phyloP scores from a whole-genome alignment of 2,797 vertebrate species.

The Diplodus sargus region DNA sequence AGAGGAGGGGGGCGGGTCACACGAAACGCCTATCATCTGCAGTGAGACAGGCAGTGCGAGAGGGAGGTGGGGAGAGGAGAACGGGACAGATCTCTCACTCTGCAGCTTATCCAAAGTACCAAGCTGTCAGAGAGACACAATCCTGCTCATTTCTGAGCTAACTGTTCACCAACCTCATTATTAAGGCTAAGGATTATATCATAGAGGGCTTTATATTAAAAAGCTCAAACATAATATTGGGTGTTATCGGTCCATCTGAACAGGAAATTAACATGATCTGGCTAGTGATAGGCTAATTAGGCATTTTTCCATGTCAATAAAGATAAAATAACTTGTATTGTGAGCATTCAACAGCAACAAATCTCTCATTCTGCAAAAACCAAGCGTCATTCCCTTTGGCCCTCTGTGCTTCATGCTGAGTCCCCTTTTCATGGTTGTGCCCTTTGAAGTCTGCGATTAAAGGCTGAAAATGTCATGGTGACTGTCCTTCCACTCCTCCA shows the following conservation, averaged over 20 bases:
- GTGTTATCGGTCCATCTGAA: not conserved
- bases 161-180: not conserved
- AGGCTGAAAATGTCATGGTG: not conserved
- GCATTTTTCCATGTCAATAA: not conserved
- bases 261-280: not conserved
- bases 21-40: constrained; percentile 46
- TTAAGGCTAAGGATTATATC: not conserved
- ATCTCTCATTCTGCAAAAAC: not conserved
- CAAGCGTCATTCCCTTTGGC: not conserved
- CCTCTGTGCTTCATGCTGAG: not conserved
- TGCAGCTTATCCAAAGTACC: constrained; percentile 24
- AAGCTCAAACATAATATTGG: not conserved
- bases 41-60: not conserved
- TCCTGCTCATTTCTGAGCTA: not conserved
- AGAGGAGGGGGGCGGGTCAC: constrained; percentile 50
- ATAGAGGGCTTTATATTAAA: not conserved
- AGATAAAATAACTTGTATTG: not conserved
- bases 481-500: not conserved
- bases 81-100: constrained; percentile 39
- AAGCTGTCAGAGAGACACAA: not conserved
- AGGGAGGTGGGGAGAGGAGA: not conserved
- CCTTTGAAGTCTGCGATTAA: constrained; percentile 4
- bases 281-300: not conserved
- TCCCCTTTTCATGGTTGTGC: not conserved
- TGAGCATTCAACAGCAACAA: not conserved